Conservation (phyloP, 2,888 invertebrate species). For the Dorcus hopei region DNA sequence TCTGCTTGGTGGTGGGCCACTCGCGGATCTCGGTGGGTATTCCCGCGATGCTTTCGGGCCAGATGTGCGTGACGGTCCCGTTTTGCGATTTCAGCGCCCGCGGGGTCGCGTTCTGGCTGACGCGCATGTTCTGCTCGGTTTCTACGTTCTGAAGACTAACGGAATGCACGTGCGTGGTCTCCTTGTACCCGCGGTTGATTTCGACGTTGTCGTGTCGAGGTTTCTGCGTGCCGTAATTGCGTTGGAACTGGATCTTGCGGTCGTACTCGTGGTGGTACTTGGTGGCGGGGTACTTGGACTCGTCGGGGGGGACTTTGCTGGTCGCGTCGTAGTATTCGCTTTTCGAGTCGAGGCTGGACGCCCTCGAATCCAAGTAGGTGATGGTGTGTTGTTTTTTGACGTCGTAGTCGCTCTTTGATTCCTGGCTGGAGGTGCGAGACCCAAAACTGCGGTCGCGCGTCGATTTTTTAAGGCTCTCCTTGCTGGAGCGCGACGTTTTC, state of each 20-base stretch:
- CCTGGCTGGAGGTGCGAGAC: constrained; percentile 66
- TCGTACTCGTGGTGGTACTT: constrained; percentile 41
- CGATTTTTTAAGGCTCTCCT: constrained; percentile 50
- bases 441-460: constrained; percentile 49
- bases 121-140: constrained; percentile 59
- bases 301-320: constrained; percentile 35
- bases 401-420: constrained; percentile 59
- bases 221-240: constrained; percentile 48
- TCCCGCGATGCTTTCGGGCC: constrained; percentile 56
- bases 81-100: constrained; percentile 39
- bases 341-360: constrained; percentile 67
- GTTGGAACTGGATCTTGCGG: constrained; percentile 46
- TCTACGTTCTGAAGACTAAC: constrained; percentile 70
- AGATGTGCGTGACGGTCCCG: constrained; percentile 50
- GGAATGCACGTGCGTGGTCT: constrained; percentile 61
- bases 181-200: constrained; percentile 43
- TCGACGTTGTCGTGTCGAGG: constrained; percentile 21
- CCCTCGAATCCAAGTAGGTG: constrained; percentile 57
- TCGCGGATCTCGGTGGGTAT: constrained; percentile 50
- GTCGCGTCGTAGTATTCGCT: constrained; percentile 60
- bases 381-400: constrained; percentile 35
- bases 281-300: constrained; percentile 13
- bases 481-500: constrained; percentile 62
- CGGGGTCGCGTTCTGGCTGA: constrained; percentile 52
- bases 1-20: constrained; percentile 22